phyloP scores from a whole-genome alignment of 2,113 vertebrate genomes.

The Crypturellus undulatus region DNA sequence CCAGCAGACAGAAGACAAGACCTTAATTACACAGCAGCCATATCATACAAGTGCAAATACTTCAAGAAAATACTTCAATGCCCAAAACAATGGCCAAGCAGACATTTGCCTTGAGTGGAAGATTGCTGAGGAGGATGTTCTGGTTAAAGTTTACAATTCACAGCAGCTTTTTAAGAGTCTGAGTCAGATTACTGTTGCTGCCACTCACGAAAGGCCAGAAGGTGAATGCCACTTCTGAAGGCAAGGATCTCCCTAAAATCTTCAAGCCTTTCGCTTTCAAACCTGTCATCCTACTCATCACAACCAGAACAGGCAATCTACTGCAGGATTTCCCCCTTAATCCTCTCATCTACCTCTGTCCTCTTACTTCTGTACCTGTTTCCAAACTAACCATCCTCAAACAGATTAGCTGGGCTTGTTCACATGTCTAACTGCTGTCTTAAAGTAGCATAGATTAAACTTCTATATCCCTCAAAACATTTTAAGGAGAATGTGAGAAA shows the following conservation, averaged over 20 bases:
- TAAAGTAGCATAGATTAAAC: slow-evolving; percentile 26
- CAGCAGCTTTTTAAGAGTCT: not conserved
- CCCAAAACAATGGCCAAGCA: not conserved
- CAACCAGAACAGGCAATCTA: not conserved
- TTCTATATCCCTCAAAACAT: not conserved
- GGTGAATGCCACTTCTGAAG: not conserved
- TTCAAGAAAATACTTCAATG: not conserved
- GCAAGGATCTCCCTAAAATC: rapidly evolving
- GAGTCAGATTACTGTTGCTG: not conserved
- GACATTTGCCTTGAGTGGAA: not conserved
- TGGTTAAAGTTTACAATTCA: not conserved
- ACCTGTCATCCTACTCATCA: not conserved
- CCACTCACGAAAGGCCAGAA: not conserved
- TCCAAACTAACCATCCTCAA: not conserved
- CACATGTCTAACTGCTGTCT: not conserved
- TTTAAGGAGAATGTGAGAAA: not conserved
- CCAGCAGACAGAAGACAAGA: not conserved
- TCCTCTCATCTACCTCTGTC: not conserved
- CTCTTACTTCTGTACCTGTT: not conserved
- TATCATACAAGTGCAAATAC: not conserved
- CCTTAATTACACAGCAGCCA: not conserved
- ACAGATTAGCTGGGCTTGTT: slow-evolving; percentile 18
- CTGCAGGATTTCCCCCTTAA: not conserved
- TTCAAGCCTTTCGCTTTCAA: not conserved
- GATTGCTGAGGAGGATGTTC: not conserved